A percentile compares a stretch with the other conserved stretches of the same genome.
Evolutionary conservation across 2,113 vertebrate genomes (phyloP).

Genomic region (Daboia siamensis): DNA sequence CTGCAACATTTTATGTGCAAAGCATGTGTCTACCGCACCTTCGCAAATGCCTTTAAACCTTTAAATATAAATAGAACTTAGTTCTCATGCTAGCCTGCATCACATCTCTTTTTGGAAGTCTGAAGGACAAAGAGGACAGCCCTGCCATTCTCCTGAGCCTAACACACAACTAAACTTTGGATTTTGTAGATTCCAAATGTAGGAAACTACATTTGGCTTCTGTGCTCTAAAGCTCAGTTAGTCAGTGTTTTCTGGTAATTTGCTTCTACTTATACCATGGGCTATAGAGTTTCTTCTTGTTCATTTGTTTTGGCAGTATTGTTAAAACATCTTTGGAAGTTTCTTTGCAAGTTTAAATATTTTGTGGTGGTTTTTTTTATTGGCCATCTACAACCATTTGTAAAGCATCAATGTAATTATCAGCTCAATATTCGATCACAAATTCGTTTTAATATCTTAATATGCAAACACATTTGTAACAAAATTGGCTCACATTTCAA

Average conservation of each 20-base stretch:
- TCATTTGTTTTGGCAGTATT: constrained; percentile 14
- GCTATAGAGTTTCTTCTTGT: constrained; percentile 34
- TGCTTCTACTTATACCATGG: not conserved
- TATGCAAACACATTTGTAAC: constrained; percentile 63
- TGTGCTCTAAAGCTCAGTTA: not conserved
- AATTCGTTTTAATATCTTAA: constrained; percentile 62
- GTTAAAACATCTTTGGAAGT: constrained; percentile 38
- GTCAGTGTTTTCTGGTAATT: not conserved
- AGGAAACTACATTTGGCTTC: not conserved
- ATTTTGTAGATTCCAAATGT: not conserved
- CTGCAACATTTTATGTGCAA: not conserved
- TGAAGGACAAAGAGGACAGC: not conserved
- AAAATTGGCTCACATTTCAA: constrained; percentile 67
- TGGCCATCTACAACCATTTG: constrained; percentile 59
- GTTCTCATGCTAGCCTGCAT: not conserved
- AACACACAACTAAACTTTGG: not conserved
- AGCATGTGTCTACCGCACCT: not conserved
- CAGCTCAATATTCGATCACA: constrained; percentile 58
- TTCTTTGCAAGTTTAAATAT: constrained; percentile 43
- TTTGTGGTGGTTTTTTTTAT: constrained; percentile 48
- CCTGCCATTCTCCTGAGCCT: not conserved
- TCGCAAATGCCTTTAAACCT: not conserved
- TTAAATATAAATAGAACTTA: not conserved
- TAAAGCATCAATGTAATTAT: constrained; percentile 48
- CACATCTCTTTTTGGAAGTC: not conserved